Evolutionary conservation across 1,140 invertebrate genomes (phyloP).

Genomic region (Melanaphis sacchari): DNA sequence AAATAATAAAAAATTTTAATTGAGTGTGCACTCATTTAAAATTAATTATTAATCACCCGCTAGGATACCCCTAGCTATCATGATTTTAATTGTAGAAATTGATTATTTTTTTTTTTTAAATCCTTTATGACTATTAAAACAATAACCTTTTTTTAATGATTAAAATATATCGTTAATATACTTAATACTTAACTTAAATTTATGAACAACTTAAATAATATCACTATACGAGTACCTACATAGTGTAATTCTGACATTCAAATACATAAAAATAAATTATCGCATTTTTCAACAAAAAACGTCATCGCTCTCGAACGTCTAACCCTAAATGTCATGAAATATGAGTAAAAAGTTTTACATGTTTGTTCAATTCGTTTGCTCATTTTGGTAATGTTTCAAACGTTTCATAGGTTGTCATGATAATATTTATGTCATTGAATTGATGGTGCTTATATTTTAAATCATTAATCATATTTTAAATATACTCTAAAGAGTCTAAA

Average conservation of each 20-base stretch:
- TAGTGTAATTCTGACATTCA: background rate
- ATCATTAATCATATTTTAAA: slow-evolving; percentile 39
- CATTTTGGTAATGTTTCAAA: background rate
- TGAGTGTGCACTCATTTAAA: background rate
- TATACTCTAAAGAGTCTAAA: slow-evolving; percentile 9
- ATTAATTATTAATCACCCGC: too few species aligned
- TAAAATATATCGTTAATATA: background rate
- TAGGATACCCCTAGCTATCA: background rate
- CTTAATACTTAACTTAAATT: background rate
- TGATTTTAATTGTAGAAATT: background rate
- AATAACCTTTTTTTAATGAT: background rate
- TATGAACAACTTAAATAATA: background rate
- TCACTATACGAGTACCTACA: too few species aligned
- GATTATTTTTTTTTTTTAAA: background rate
- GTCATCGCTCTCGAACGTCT: background rate
- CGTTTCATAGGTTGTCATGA: background rate
- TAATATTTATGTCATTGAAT: background rate
- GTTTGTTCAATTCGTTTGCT: slow-evolving; percentile 31
- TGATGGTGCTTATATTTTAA: background rate
- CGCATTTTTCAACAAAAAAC: background rate
- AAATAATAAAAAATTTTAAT: background rate
- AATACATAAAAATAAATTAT: background rate
- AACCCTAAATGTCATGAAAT: background rate
- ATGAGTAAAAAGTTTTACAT: background rate
- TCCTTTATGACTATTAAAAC: background rate